These are phyloP conservation scores for Drosophila melanosoma DNA, from an alignment of 2,888 invertebrate species.

Conservation along the genomic window DNA sequence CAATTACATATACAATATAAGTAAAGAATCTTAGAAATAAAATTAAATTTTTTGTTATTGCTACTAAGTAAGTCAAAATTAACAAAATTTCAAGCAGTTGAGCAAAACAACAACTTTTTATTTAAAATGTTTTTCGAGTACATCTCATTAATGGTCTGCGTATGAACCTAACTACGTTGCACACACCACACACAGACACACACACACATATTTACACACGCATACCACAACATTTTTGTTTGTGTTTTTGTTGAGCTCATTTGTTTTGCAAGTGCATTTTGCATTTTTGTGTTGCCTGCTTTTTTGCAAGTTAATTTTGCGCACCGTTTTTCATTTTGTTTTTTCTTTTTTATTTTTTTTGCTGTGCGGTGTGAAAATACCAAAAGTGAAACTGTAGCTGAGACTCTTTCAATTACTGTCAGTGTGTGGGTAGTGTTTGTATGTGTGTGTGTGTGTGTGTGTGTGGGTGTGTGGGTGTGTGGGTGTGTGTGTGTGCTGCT, in stretches of 20 bases:
- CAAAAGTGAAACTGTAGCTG: slow-evolving; percentile 29
- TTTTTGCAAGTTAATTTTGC: slow-evolving; percentile 66
- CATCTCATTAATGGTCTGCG: slow-evolving; percentile 10
- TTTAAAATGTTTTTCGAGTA: slow-evolving; percentile 6
- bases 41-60: background rate
- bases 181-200: background rate
- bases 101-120: too few species aligned
- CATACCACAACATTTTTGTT: background rate
- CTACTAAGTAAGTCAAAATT: background rate
- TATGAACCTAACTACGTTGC: slow-evolving; percentile 37
- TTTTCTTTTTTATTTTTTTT: slow-evolving; percentile 16
- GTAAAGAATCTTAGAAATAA: background rate
- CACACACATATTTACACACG: background rate
- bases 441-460: slow-evolving; percentile 11
- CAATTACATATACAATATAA: background rate
- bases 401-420: slow-evolving; percentile 17
- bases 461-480: background rate
- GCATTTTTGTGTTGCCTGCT: slow-evolving; percentile 50
- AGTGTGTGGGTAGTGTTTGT: slow-evolving; percentile 14
- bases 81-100: background rate
- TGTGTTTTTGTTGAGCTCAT: slow-evolving; percentile 39
- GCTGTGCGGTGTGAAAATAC: slow-evolving; percentile 22
- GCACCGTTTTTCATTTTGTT: slow-evolving; percentile 15
- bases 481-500: slow-evolving; percentile 8
- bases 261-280: slow-evolving; percentile 59